phyloP scores from a whole-genome alignment of 2,888 invertebrate species.

The Eubasilissa splendida region DNA sequence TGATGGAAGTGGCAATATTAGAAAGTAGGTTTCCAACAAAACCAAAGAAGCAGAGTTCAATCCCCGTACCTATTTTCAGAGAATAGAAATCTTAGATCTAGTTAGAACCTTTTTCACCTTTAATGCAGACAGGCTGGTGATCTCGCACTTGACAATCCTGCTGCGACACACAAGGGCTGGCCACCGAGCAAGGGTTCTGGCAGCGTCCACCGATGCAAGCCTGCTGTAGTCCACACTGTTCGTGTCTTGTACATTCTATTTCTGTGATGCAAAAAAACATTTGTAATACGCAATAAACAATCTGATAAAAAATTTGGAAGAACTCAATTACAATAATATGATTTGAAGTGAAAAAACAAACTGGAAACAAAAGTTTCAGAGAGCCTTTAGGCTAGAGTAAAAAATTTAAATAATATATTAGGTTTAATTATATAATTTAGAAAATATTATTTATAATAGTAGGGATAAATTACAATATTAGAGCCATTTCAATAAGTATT shows the following conservation, averaged over 20 bases:
- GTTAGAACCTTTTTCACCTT: slow-evolving; percentile 74
- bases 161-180: slow-evolving; percentile 81
- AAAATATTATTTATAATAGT: neutral
- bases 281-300: slow-evolving; percentile 29
- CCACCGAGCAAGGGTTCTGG: slow-evolving; percentile 84
- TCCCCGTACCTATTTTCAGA: no score
- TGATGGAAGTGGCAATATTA: no score
- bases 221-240: slow-evolving; percentile 83
- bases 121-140: slow-evolving; percentile 88
- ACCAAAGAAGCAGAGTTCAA: no score
- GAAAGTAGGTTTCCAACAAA: no score
- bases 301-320: neutral
- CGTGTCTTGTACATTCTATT: slow-evolving; percentile 84
- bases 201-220: slow-evolving; percentile 87
- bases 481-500: neutral
- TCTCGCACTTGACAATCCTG: slow-evolving; percentile 88
- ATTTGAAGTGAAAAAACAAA: neutral
- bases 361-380: neutral
- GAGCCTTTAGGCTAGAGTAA: neutral
- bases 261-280: slow-evolving; percentile 68
- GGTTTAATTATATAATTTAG: neutral
- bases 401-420: neutral
- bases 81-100: no score
- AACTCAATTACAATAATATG: no score
- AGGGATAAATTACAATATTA: neutral